phyloP scores from a whole-genome alignment of 1,140 invertebrate species.

The Zaprionus vittiger region DNA sequence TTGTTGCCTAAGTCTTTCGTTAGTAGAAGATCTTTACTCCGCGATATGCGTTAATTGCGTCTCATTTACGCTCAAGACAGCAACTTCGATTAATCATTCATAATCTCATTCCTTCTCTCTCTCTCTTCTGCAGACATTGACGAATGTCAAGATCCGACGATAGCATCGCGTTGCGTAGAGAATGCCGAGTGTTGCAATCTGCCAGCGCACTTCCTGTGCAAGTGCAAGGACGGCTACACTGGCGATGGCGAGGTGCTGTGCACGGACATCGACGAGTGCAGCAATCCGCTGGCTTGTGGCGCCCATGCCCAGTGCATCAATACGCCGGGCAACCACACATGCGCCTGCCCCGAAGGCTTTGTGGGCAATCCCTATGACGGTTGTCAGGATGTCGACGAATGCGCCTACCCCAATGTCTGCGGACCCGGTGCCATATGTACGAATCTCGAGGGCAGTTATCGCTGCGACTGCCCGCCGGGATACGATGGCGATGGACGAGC shows the following conservation, averaged over 20 bases:
- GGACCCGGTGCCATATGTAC: constrained; percentile 91
- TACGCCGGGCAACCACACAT: constrained; percentile 94
- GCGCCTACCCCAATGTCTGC: constrained; percentile 89
- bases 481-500: constrained; percentile 90
- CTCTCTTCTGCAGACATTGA: constrained; percentile 91
- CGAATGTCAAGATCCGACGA: constrained; percentile 94
- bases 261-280: constrained; percentile 95
- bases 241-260: constrained; percentile 95
- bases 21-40: constrained; percentile 10
- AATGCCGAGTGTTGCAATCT: constrained; percentile 98
- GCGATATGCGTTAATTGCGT: constrained; percentile 55
- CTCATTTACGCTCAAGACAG: constrained; percentile 55
- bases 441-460: constrained; percentile 91
- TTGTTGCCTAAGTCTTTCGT: constrained; percentile 45
- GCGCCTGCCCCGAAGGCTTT: constrained; percentile 92
- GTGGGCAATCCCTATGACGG: constrained; percentile 94
- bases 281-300: constrained; percentile 91
- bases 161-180: constrained; percentile 92
- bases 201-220: constrained; percentile 96
- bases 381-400: constrained; percentile 94
- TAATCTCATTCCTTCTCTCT: constrained; percentile 20
- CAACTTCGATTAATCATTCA: constrained; percentile 63
- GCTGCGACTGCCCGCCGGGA: constrained; percentile 93
- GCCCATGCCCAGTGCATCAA: constrained; percentile 92
- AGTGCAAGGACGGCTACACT: constrained; percentile 95